phyloP scores from a whole-genome alignment of 2,888 invertebrate genomes.

The Fragum sueziense region DNA sequence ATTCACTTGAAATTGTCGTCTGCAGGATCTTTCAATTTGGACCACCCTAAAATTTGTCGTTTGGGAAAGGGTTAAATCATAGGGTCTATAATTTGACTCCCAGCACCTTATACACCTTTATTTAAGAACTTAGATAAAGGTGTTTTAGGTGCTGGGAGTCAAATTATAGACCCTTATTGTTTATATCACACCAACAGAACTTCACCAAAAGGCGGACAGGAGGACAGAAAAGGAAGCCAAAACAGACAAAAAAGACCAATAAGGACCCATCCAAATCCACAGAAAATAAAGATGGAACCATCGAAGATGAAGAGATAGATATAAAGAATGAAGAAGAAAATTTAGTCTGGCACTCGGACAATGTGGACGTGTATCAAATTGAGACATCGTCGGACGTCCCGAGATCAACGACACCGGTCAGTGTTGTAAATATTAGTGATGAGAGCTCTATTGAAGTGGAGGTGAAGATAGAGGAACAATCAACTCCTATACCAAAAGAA shows the following conservation, averaged over 20 bases:
- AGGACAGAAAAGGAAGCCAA: slow-evolving; percentile 12
- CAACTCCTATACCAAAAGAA: slow-evolving; percentile 50
- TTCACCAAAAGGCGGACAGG: neutral
- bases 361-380: neutral
- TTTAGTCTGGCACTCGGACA: neutral
- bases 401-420: slow-evolving; percentile 10
- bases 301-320: neutral
- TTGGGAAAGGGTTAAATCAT: too few species aligned
- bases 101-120: too few species aligned
- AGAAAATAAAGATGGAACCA: neutral
- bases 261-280: neutral
- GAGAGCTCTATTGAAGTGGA: slow-evolving; percentile 57
- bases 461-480: slow-evolving; percentile 54
- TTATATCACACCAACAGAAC: too few species aligned
- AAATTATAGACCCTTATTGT: too few species aligned
- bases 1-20: too few species aligned
- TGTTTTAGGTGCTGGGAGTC: too few species aligned
- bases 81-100: too few species aligned
- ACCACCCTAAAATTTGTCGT: too few species aligned
- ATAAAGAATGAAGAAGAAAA: neutral
- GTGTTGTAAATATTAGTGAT: slow-evolving; percentile 40
- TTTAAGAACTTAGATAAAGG: too few species aligned
- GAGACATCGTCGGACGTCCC: neutral
- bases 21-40: too few species aligned
- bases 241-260: neutral